phyloP scores from a whole-genome alignment of 2,797 vertebrate species.

The Tangara arthus region DNA sequence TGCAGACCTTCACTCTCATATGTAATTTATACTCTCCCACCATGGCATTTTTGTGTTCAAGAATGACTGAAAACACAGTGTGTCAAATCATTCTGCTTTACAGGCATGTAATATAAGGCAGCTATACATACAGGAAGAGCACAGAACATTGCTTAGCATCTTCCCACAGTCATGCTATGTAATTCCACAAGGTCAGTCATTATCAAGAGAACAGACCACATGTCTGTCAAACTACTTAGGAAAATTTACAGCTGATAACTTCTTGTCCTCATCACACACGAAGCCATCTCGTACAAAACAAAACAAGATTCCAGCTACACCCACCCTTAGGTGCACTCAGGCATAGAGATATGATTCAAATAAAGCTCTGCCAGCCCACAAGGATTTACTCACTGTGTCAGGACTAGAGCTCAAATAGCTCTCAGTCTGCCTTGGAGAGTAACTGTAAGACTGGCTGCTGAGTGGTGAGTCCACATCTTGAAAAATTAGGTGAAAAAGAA shows the following conservation, averaged over 20 bases:
- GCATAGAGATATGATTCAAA: neutral
- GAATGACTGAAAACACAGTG: neutral
- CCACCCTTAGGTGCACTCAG: too few species aligned
- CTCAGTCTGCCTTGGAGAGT: constrained; percentile 68
- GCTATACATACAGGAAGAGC: neutral
- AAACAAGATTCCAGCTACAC: neutral
- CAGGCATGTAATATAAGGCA: neutral
- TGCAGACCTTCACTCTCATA: neutral
- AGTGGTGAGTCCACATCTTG: constrained; percentile 51
- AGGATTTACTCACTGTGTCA: constrained; percentile 67
- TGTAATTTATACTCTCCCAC: neutral
- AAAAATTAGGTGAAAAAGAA: constrained; percentile 6
- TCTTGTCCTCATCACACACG: neutral
- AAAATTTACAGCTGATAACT: neutral
- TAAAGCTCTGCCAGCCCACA: neutral
- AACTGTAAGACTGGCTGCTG: constrained; percentile 67
- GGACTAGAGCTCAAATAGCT: constrained; percentile 74
- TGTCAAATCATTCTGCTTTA: neutral
- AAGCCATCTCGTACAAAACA: neutral
- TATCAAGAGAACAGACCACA: neutral
- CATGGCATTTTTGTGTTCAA: neutral
- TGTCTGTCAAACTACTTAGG: neutral
- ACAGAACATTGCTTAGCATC: neutral
- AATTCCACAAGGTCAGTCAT: neutral
- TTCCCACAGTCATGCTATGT: neutral